Evolutionary conservation across 2,113 vertebrate species (phyloP).

Genomic region (Pseudopipra pipra): DNA sequence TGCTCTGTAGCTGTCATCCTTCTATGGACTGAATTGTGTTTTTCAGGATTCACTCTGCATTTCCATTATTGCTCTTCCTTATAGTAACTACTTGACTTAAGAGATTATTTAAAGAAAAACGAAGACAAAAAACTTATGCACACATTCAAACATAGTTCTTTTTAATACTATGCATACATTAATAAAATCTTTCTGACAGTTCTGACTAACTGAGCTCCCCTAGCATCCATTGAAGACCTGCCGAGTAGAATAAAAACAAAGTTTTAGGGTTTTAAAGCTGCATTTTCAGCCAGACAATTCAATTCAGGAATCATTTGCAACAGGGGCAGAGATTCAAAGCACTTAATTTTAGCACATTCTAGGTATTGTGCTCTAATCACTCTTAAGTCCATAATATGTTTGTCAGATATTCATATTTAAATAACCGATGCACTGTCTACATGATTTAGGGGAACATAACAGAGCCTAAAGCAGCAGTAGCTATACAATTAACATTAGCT

Average conservation of each 20-base stretch:
- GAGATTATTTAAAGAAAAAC: neutral
- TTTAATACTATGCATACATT: neutral
- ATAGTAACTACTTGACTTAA: neutral
- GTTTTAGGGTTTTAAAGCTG: neutral
- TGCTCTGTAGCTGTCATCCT: neutral
- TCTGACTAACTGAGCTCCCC: neutral
- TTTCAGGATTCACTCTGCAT: neutral
- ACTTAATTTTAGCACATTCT: neutral
- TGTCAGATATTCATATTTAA: conserved; percentile 26
- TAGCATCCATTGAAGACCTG: neutral
- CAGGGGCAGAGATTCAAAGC: neutral
- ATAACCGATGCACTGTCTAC: neutral
- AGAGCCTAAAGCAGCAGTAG: neutral
- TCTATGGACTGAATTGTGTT: neutral
- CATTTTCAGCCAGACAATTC: neutral
- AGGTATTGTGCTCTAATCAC: neutral
- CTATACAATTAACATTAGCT: neutral
- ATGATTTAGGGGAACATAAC: neutral
- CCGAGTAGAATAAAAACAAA: neutral
- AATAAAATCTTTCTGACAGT: neutral
- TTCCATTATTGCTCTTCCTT: neutral
- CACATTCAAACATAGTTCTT: neutral
- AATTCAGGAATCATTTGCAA: neutral
- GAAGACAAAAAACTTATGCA: neutral
- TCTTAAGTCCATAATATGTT: neutral